phyloP scores from a whole-genome alignment of 2,797 vertebrate genomes.

The Alcedo quadribrachys region DNA sequence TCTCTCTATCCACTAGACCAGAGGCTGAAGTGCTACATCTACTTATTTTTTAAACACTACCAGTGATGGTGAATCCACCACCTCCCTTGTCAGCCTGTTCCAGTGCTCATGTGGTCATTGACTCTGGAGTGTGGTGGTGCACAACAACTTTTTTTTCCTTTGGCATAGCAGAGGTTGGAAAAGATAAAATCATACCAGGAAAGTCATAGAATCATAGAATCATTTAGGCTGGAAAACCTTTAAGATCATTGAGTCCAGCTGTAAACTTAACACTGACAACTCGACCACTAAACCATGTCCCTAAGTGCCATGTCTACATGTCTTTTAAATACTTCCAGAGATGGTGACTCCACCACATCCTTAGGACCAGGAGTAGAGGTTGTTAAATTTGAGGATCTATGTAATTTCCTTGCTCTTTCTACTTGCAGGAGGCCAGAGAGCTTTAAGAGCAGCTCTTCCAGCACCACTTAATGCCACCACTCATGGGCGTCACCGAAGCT shows the following conservation, averaged over 20 bases:
- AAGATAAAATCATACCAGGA: neutral
- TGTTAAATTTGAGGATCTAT: neutral
- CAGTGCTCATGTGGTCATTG: accelerated
- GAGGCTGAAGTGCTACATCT: no score
- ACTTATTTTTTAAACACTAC: no score
- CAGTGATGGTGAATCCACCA: no score
- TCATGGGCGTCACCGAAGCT: neutral
- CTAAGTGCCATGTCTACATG: no score
- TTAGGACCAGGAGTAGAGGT: neutral
- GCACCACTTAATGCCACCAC: neutral
- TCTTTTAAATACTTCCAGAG: neutral
- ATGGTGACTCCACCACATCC: neutral
- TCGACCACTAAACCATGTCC: neutral
- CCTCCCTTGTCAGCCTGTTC: no score
- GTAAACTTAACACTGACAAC: neutral
- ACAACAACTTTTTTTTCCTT: neutral
- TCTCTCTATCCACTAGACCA: no score
- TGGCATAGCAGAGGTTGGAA: neutral
- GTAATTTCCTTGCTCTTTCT: neutral
- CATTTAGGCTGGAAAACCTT: neutral
- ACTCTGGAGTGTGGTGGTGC: neutral
- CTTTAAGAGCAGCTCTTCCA: neutral
- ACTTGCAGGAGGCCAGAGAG: neutral
- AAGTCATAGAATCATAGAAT: neutral
- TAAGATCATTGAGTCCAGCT: neutral